These are phyloP conservation scores for Eumerus sabulonum DNA, from an alignment of 2,888 invertebrate species.

Conservation along the genomic window DNA sequence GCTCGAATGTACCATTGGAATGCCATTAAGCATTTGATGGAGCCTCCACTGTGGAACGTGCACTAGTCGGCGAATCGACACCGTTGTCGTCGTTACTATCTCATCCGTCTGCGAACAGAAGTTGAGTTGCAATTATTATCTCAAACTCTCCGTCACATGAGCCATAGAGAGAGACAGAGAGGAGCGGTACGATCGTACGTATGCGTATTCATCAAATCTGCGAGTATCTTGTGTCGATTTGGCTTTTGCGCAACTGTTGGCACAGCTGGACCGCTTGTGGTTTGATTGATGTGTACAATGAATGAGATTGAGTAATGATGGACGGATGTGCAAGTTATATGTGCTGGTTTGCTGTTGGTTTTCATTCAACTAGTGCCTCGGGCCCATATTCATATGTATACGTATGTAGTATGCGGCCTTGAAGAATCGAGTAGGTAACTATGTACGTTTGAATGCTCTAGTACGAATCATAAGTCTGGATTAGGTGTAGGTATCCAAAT, in stretches of 20 bases:
- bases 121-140: constrained; percentile 60
- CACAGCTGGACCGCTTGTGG: constrained; percentile 51
- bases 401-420: no score
- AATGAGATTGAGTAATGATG: constrained; percentile 65
- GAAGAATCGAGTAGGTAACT: no score
- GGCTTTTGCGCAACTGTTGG: constrained; percentile 58
- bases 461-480: no score
- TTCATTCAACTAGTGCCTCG: no score
- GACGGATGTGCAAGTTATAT: constrained; percentile 34
- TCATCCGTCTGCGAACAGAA: constrained; percentile 38
- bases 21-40: constrained; percentile 40
- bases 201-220: constrained; percentile 9
- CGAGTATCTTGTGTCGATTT: constrained; percentile 50
- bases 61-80: background rate
- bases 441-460: no score
- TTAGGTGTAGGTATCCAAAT: no score
- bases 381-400: background rate
- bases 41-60: constrained; percentile 27
- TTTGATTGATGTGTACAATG: constrained; percentile 65
- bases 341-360: constrained; percentile 1
- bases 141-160: constrained; percentile 33
- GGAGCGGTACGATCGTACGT: background rate
- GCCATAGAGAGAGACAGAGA: background rate
- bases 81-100: no score
- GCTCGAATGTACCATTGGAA: constrained; percentile 53